Evolutionary conservation across 35 echinoderm and acorn worm genomes (phyloP).

Genomic region (Amphiura filiformis): DNA sequence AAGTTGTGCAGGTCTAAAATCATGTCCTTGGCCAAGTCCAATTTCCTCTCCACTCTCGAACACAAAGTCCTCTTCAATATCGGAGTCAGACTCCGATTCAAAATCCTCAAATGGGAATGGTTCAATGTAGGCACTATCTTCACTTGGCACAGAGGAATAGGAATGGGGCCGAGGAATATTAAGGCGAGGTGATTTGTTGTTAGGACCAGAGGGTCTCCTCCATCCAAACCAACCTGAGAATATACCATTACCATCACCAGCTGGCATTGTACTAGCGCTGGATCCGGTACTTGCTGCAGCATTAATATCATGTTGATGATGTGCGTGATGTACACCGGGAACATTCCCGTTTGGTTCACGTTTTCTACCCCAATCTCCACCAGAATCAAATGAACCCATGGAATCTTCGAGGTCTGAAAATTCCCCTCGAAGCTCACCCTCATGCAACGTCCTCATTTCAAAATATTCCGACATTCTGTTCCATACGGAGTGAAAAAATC

Average conservation of each 20-base stretch:
- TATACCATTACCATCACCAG: not conserved
- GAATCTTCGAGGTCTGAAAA: constrained; percentile 13
- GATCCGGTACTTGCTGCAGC: not conserved
- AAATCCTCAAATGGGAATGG: constrained; percentile 53
- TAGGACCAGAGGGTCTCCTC: not conserved
- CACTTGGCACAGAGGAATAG: constrained; percentile 40
- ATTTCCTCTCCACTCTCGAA: constrained; percentile 27
- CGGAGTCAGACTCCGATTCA: constrained; percentile 21
- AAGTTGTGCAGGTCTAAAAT: constrained; percentile 60
- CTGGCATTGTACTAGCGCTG: not conserved
- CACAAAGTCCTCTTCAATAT: constrained; percentile 50
- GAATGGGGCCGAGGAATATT: constrained; percentile 16
- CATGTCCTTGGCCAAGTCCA: constrained; percentile 65
- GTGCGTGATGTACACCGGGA: not conserved
- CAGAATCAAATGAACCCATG: not conserved
- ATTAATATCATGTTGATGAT: not conserved
- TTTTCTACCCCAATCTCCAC: not conserved
- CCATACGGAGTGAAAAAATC: constrained; percentile 1
- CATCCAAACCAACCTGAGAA: constrained; percentile 5
- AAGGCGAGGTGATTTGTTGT: not conserved
- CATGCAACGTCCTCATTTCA: constrained; percentile 59
- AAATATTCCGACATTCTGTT: constrained; percentile 74
- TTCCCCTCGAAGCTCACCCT: constrained; percentile 28
- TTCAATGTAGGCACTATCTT: constrained; percentile 29
- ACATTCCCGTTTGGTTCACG: not conserved